Evolutionary conservation across 2,113 vertebrate species (phyloP), one percentile per base, ranked within the genome.

Genomic region (Furnarius figulus): DNA sequence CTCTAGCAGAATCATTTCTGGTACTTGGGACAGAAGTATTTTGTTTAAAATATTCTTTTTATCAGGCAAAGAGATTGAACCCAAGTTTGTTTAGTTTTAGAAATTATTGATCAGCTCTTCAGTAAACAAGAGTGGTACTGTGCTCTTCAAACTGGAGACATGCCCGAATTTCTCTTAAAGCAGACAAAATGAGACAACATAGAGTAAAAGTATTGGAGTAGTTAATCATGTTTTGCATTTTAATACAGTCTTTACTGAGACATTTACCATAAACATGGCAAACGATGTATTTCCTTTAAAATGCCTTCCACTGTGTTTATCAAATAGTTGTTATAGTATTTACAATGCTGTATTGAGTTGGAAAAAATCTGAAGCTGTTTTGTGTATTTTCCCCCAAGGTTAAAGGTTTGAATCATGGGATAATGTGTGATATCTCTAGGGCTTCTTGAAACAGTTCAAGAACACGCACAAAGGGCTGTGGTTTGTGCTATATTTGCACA

Each of bases 331-430:
- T 87, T 94, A n/a, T 4, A 82, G 61, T 90, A 78, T 89, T 95
- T 95, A 90, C 87, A 95, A 74, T 93, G 91, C 87, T 90, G 66
- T 55, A 66, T 70, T 87, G 88, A 95, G 86, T 55, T 94, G 84
- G 83, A 92, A 95, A 97, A 96, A 95, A 89, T 82, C 47, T 89
- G 92, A 89, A 85, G 86, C 92, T 87, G 91, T 94, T 93, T 96
- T 96, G 94, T 95, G 90, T 95, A 62, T 97, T 96, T 93, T 90
- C 83, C 89, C 94, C 94, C 96, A 97, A 97, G 97, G 96, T 97
- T 97, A 97, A 94, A 96, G 93, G 94, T 94, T 95, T 97, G 96
- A 95, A 97, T 97, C 96, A 97, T 89, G 94, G 95, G 90, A 94
- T 97, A 95, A 89, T 91, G 80, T 94, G 90, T 95, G 96, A 92